Base-by-base conservation (phyloP, 2,888 invertebrate genomes). In the Tachina lurida region DNA sequence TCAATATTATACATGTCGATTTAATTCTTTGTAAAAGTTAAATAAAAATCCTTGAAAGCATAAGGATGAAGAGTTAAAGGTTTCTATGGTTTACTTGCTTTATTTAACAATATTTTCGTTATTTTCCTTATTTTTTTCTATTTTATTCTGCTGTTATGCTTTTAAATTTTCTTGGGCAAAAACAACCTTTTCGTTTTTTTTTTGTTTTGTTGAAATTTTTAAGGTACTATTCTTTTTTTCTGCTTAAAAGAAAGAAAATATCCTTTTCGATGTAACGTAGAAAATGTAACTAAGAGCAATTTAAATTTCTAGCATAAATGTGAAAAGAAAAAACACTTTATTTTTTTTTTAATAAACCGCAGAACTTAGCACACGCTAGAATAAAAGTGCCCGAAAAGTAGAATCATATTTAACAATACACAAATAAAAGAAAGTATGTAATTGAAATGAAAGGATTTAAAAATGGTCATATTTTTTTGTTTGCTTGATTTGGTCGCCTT, bases 1-100 rank as follows among this genome's bases (percentile, higher is more conserved):
- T 77, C 83, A 83, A 77, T 77, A 73, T 77, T 60, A 60, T 56
- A 73, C 71, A 52, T 58, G 58, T 67, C 77, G 67, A 73, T 78
- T 77, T 77, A 54, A 62, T 74, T 81, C 63, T 47, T n/a, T 63
- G 65, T 71, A 67, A 73, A 78, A 78, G 83, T 84, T 84, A 84
- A 84, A 78, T 84, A 78, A 73, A 7, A 78, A 84, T 78, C 60
- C 73, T 12, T 43, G 65, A 76, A 82, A 76, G 47, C 62, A 15
- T 65, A 67, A 65, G 60, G 45, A 78, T 60, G 73, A 71, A 67
- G 60, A 60, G 67, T 45, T 67, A 31, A 83, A 65, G 77, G 77
- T 73, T 77, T 78, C 73, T 83, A 67, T 67, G 65, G 60, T 62
- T 73, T 73, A 54, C 49, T 76, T 82, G 45, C 60, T 70, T 68